Evolutionary conservation across 2,113 vertebrate species (phyloP), one percentile per base, ranked within the genome.

Genomic region (Oreotrochilus melanogaster): DNA sequence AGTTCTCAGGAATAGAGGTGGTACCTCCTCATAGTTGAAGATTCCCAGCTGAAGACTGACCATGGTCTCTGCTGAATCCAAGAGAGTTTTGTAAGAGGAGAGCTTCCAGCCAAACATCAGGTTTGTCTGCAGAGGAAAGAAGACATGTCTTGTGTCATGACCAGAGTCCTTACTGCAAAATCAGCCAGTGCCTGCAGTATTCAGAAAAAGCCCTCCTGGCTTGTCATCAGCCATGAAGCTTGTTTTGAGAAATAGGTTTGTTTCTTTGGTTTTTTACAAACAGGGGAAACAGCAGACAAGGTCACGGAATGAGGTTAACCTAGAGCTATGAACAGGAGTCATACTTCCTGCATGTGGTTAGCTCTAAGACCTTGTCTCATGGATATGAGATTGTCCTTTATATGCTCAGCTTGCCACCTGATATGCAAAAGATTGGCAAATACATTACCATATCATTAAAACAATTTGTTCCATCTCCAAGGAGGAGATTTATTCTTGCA

Each of bases 21-120:
- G 28, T 98, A 99, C 99, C 98, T 99, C 99, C 51, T 99, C 98
- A 2, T 99, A 99, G 98, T 99, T 99, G 97, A 99, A 99, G 96
- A 99, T 99, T 74, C 99, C 99, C 70, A 99, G 97, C 97, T 99
- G 99, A 95, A 99, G 98, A 94, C 99, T 99, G 96, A 99, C 98
- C 97, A 99, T 98, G 22, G 99, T 99, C 97, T 98, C 98, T 70
- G 98, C 98, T 1, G 99, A 98, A 73, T 99, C 98, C 58, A 99
- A 97, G 69, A 99, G 97, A 56, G 99, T 99, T 97, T 98, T 98
- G 93, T 99, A 99, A 10, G 99, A 99, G 88, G 86, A 97, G 48
- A 99, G 98, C 95, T 98, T 99, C 99, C 99, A 99, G 30, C 99
- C 99, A 92, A 99, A 99, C 96, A 99, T 98, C 92, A 99, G 89